Conservation (phyloP, 53 echinoderm and acorn worm species). For the Luidia sarsii region DNA sequence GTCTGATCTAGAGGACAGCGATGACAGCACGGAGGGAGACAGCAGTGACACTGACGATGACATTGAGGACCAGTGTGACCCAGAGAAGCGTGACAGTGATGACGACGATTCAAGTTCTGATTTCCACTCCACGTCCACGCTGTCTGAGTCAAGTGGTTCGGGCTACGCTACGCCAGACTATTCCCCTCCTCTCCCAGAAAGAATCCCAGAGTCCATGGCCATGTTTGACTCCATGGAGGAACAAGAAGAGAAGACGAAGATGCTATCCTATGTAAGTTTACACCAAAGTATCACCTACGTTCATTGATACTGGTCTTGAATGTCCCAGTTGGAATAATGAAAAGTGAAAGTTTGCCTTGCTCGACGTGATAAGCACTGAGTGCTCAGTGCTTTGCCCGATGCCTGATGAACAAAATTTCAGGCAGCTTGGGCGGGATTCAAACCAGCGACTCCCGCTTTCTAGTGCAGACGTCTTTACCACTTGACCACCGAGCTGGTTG, state of each 20-base stretch:
- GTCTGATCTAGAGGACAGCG: slow-evolving; percentile 27
- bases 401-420: too few species aligned
- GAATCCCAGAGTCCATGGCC: slow-evolving; percentile 4
- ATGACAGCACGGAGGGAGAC: slow-evolving; percentile 47
- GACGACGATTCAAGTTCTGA: slow-evolving; percentile 1
- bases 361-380: too few species aligned
- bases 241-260: slow-evolving; percentile 81
- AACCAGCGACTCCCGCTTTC: too few species aligned
- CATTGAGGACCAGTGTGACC: background rate
- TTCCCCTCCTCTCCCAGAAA: slow-evolving; percentile 35
- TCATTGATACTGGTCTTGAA: too few species aligned
- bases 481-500: too few species aligned
- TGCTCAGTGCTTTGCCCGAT: too few species aligned
- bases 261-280: slow-evolving; percentile 75
- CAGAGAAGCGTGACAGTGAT: background rate
- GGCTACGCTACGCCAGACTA: slow-evolving; percentile 72
- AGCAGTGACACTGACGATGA: background rate
- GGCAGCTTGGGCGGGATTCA: too few species aligned
- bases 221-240: too few species aligned
- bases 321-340: too few species aligned
- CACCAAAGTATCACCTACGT: too few species aligned
- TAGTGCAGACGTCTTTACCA: too few species aligned
- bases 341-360: too few species aligned
- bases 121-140: slow-evolving; percentile 24
- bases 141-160: slow-evolving; percentile 58